Evolutionary conservation across 2,797 vertebrate genomes (phyloP).

Genomic region (Chaetodon trifasciatus): DNA sequence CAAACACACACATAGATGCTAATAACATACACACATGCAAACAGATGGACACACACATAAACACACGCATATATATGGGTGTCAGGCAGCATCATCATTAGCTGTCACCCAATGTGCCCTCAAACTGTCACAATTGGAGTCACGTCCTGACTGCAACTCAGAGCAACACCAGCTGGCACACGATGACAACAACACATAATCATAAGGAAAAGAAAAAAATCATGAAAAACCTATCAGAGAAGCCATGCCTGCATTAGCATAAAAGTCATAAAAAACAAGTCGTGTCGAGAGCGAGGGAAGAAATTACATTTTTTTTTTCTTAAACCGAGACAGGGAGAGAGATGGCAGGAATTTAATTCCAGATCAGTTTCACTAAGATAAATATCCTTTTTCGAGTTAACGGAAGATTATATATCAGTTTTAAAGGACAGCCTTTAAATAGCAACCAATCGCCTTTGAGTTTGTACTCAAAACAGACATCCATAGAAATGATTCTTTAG

Average conservation of each 20-base stretch:
- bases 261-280: neutral
- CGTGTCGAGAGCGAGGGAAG: neutral
- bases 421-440: neutral
- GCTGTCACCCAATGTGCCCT: conserved; percentile 56
- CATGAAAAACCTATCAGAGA: neutral
- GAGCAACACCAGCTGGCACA: conserved; percentile 52
- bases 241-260: neutral
- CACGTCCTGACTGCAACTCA: conserved; percentile 29
- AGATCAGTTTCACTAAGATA: neutral
- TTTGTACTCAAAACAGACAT: neutral
- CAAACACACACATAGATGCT: neutral
- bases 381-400: neutral
- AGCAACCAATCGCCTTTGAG: neutral
- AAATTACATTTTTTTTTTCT: neutral
- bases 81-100: conserved; percentile 71
- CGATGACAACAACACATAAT: neutral
- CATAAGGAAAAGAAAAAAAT: neutral
- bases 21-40: conserved; percentile 11
- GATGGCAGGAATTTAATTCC: neutral
- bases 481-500: neutral
- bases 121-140: conserved; percentile 66
- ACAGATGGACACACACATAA: conserved; percentile 6
- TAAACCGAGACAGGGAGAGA: neutral
- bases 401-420: neutral
- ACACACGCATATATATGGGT: conserved; percentile 26